Evolutionary conservation across 2,797 vertebrate genomes (phyloP).

Genomic region (Poeciliopsis turneri): DNA sequence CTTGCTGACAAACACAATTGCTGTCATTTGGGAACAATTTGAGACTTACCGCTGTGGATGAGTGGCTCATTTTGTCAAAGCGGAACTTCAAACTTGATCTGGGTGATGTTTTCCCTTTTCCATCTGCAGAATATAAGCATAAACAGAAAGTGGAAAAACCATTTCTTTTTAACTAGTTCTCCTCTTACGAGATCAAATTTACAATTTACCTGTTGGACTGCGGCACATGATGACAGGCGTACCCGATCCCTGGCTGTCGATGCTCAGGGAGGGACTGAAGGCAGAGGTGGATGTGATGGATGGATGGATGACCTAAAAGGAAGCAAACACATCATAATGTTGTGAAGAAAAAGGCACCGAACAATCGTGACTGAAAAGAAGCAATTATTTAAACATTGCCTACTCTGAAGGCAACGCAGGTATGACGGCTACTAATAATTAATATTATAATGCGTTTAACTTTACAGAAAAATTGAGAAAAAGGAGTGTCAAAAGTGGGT

Average conservation of each 20-base stretch:
- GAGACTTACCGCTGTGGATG: conserved; percentile 81
- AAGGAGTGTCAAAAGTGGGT: background rate
- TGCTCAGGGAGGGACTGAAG: conserved; percentile 85
- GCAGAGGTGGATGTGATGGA: conserved; percentile 83
- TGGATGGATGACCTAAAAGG: conserved; percentile 84
- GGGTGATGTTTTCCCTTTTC: conserved; percentile 92
- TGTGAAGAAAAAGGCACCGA: background rate
- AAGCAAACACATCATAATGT: background rate
- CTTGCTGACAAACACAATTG: background rate
- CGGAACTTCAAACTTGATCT: conserved; percentile 96
- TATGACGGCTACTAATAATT: background rate
- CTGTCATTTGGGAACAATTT: background rate
- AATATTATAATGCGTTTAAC: background rate
- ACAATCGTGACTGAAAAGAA: background rate
- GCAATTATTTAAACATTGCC: background rate
- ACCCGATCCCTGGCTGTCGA: conserved; percentile 82
- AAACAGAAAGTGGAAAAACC: background rate
- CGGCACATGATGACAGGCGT: conserved; percentile 93
- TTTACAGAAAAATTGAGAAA: background rate
- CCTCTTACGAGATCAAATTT: background rate
- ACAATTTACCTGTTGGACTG: conserved; percentile 88
- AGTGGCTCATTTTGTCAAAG: conserved; percentile 95
- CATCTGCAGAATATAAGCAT: conserved; percentile 68
- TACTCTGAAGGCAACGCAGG: background rate
- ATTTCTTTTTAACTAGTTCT: background rate